These are phyloP conservation scores for Miltochrista miniata DNA, from an alignment of 2,888 invertebrate species.

Conservation along the genomic window DNA sequence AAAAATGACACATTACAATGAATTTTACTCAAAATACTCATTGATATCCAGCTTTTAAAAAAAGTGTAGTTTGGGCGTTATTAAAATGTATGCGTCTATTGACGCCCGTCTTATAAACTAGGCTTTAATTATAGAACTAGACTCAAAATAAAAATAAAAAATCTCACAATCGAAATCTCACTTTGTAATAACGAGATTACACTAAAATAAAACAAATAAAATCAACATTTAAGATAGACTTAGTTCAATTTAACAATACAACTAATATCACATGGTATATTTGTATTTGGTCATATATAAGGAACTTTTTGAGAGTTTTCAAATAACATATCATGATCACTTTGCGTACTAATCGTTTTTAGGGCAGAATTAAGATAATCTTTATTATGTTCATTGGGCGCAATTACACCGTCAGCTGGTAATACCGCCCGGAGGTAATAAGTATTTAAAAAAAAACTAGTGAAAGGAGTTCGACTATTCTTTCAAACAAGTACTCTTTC, in stretches of 20 bases:
- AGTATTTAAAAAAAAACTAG: not conserved
- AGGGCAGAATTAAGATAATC: not conserved
- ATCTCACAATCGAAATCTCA: constrained; percentile 1
- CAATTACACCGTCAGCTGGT: constrained; percentile 1
- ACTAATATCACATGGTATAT: not conserved
- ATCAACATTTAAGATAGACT: not conserved
- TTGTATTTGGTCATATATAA: constrained; percentile 1
- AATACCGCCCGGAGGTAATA: not conserved
- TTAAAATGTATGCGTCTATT: constrained; percentile 2
- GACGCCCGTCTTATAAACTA: constrained; percentile 2
- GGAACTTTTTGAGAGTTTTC: constrained; percentile 1
- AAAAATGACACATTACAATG: not conserved
- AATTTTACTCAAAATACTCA: constrained; percentile 1
- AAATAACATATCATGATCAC: constrained; percentile 1
- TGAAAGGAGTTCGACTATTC: constrained; percentile 1
- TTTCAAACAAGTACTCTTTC: constrained; percentile 1
- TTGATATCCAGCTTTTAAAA: constrained; percentile 1
- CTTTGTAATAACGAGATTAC: not conserved
- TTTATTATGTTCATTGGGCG: constrained; percentile 1
- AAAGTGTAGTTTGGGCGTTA: constrained; percentile 1
- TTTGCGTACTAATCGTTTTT: not conserved
- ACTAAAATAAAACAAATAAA: not conserved
- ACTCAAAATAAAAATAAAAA: not conserved
- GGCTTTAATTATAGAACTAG: constrained; percentile 1
- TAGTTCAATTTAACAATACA: not conserved